A percentile compares a stretch with the other conserved stretches of the same genome.
Conservation (phyloP, 1,140 invertebrate species). For the Neodiprion virginianus region DNA sequence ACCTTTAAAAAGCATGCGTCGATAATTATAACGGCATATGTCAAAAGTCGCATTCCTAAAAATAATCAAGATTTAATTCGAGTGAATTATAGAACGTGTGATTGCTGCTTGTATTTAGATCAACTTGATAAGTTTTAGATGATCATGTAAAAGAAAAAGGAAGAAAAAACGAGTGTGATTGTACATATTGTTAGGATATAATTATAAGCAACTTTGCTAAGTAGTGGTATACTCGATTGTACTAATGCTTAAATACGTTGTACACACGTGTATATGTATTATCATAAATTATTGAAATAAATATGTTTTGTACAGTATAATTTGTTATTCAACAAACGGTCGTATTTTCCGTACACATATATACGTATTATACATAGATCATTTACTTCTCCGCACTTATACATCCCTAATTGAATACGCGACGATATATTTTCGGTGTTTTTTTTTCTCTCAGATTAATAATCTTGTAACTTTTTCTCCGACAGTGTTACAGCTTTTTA, state of each 20-base stretch:
- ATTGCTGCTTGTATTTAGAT: constrained; percentile 39
- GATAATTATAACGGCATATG: constrained; percentile 14
- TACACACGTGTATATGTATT: constrained; percentile 47
- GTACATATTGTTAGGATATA: constrained; percentile 39
- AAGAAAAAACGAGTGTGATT: constrained; percentile 36
- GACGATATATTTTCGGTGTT: no score
- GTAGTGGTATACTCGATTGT: constrained; percentile 39
- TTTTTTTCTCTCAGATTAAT: no score
- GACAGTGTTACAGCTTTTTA: no score
- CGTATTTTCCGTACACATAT: no score
- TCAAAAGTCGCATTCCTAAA: not conserved
- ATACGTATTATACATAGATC: no score
- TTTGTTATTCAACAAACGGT: not conserved
- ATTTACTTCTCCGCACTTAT: no score
- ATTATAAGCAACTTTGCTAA: constrained; percentile 31
- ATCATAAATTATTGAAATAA: constrained; percentile 56
- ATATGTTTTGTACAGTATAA: constrained; percentile 56
- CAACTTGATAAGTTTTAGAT: constrained; percentile 31
- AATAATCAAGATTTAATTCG: constrained; percentile 21
- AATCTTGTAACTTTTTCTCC: no score
- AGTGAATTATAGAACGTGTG: constrained; percentile 27
- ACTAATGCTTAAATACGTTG: constrained; percentile 39
- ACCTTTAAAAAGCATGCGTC: not conserved
- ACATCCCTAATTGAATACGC: no score
- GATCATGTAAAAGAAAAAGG: constrained; percentile 22